Conservation (phyloP, 92 coral and sea anemone genomes). For the Umimayanthus kanabou region DNA sequence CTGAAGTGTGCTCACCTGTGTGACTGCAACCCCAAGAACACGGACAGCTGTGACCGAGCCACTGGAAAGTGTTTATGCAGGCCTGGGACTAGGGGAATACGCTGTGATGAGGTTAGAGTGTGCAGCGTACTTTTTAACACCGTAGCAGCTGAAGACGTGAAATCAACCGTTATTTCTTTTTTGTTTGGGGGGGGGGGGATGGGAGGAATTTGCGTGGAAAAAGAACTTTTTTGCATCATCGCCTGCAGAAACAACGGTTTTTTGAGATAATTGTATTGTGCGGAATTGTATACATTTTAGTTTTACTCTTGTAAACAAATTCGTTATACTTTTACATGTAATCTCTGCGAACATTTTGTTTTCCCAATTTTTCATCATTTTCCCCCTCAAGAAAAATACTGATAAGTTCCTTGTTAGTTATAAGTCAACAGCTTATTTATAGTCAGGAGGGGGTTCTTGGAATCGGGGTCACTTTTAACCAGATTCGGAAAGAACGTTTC, state of each 20-base stretch:
- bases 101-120: slow-evolving; percentile 82
- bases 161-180: background rate
- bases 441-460: too few species aligned
- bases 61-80: slow-evolving; percentile 84
- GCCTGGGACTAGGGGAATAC: slow-evolving; percentile 75
- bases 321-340: too few species aligned
- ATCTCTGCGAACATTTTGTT: too few species aligned
- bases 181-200: background rate
- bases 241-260: too few species aligned
- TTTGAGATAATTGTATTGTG: background rate
- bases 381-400: too few species aligned
- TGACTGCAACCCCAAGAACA: slow-evolving; percentile 79
- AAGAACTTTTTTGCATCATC: background rate
- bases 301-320: too few species aligned
- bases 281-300: too few species aligned
- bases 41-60: slow-evolving; percentile 70
- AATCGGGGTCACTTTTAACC: too few species aligned
- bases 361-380: too few species aligned
- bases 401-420: too few species aligned
- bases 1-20: slow-evolving; percentile 70
- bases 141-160: background rate
- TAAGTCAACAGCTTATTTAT: too few species aligned
- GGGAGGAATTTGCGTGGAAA: background rate
- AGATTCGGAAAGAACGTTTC: too few species aligned
- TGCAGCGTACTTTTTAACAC: background rate